phyloP scores from a whole-genome alignment of 2,888 invertebrate species.

The Cephus pulcher region DNA sequence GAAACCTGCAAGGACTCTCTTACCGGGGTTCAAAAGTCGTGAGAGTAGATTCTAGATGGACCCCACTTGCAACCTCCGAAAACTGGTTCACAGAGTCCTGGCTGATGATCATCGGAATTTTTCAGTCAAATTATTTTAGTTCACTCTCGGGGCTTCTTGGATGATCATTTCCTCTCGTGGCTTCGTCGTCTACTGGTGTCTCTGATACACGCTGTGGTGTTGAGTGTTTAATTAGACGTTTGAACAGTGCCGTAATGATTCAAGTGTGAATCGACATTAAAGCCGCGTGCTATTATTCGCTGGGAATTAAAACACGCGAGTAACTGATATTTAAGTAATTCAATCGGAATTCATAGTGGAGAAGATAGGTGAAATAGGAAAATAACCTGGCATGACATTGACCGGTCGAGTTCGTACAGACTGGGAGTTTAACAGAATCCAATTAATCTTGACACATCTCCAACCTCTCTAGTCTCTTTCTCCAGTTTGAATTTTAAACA shows the following conservation, averaged over 20 bases:
- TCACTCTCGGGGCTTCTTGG: background rate
- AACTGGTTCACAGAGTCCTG: slow-evolving; percentile 11
- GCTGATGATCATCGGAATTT: background rate
- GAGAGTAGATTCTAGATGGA: slow-evolving; percentile 8
- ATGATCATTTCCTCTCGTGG: background rate
- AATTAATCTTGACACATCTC: slow-evolving; percentile 47
- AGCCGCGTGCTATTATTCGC: background rate
- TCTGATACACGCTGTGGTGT: background rate
- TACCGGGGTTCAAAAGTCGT: slow-evolving; percentile 15
- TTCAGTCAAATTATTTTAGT: background rate
- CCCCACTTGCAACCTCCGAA: background rate
- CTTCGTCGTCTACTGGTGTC: background rate
- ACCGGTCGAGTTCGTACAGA: slow-evolving; percentile 24
- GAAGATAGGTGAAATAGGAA: background rate
- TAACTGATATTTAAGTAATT: background rate
- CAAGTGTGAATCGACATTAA: background rate
- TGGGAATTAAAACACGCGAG: background rate
- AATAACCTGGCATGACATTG: background rate
- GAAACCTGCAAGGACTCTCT: background rate
- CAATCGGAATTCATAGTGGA: background rate
- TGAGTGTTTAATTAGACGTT: background rate
- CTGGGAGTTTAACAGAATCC: slow-evolving; percentile 45
- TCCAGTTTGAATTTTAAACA: slow-evolving; percentile 48
- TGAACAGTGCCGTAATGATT: background rate
- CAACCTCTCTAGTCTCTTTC: slow-evolving; percentile 39